These are phyloP conservation scores for Zalophus californianus DNA, from an alignment of 2,797 vertebrate genomes.

Conservation along the genomic window DNA sequence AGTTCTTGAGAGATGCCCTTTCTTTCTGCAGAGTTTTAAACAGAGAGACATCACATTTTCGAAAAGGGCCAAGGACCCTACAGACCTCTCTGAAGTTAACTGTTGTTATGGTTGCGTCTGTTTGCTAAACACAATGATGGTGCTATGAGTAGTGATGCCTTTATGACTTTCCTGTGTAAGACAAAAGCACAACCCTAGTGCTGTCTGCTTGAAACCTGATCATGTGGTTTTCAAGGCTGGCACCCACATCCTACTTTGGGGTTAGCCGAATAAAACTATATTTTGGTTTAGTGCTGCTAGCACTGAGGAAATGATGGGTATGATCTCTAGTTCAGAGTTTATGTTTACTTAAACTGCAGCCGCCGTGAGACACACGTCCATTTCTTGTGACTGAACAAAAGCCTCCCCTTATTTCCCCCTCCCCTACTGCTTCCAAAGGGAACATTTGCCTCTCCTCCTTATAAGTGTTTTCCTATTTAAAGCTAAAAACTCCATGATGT, in stretches of 20 bases:
- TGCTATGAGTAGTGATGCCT: not conserved
- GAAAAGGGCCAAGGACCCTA: not conserved
- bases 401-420: not conserved
- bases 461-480: conserved; percentile 74
- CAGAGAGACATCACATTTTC: accelerated
- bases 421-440: not conserved
- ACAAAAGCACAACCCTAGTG: conserved; percentile 82
- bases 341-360: conserved; percentile 89
- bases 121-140: conserved; percentile 84
- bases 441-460: conserved; percentile 16
- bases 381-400: conserved; percentile 81
- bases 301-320: conserved; percentile 90
- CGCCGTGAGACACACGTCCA: conserved; percentile 82
- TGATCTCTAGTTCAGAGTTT: conserved; percentile 88
- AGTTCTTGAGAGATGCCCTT: not conserved
- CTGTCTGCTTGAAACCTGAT: conserved; percentile 87
- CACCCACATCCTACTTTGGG: conserved; percentile 90
- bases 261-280: conserved; percentile 91
- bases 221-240: conserved; percentile 88
- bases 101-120: conserved; percentile 85
- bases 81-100: conserved; percentile 7
- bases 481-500: conserved; percentile 41
- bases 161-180: conserved; percentile 81
- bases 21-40: not conserved
- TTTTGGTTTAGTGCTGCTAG: conserved; percentile 88